Base-by-base conservation (phyloP, 2,888 invertebrate species). In the Drosophila testacea region DNA sequence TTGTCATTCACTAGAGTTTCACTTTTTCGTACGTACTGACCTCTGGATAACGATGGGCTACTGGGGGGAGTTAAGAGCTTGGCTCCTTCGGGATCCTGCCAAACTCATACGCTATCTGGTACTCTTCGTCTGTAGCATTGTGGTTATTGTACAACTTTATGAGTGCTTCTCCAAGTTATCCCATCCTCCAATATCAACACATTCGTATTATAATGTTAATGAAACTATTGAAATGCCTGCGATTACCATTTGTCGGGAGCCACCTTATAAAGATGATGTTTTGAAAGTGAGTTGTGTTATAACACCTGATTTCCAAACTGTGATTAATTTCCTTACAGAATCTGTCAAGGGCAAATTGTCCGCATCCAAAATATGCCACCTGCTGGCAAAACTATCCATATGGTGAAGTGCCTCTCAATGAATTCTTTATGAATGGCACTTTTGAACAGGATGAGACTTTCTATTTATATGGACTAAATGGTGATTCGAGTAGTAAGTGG, bases 181-280 rank as follows among this genome's bases (percentile, higher is more conserved):
- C 6, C 88, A 94, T 72, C 95, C 95, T 0, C 95, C 96, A 0
- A 94, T 95, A 34, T 94, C 95, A 0, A 96, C 96, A 1, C 94
- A 95, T 90, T 95, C 95, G 0, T 94, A 94, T 83, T 95, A 95
- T 70, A 94, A 94, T 77, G 93, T 95, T 62, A 96, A 96, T 89
- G 94, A 95, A 34, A 94, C 95, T 0, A 93, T 96, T 57, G 91
- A 93, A 73, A 95, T 95, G 91, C 96, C 96, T 0, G 95, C 95
- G 48, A 87, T 96, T 0, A 96, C 96, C 0, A 93, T 96, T 73
- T 96, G 96, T 78, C 93, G 95, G 27, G 94, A 95, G 62, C 95
- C 95, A 0, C 93, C 95, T 0, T 96, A 95, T 81, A 95, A 95
- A 83, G 93, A 89, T 44, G 91, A 94, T 1, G 93, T 94, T 50